phyloP scores from a whole-genome alignment of 2,888 invertebrate species.

The Patella pellucida region DNA sequence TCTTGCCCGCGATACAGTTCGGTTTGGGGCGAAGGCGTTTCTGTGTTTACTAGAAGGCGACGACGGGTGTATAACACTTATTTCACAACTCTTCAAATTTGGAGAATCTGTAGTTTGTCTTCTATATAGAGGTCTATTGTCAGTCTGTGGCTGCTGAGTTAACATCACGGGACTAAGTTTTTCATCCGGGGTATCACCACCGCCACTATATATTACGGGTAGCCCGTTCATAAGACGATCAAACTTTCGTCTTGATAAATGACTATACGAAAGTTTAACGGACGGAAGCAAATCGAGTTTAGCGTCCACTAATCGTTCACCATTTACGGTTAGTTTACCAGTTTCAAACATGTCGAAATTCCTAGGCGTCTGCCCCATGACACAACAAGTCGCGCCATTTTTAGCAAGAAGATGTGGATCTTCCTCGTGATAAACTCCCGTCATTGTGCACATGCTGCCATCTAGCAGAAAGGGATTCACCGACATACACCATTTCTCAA shows the following conservation, averaged over 20 bases:
- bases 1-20: neutral
- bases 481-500: slow-evolving; percentile 37
- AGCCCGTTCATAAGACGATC: slow-evolving; percentile 36
- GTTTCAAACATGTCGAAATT: neutral
- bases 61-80: neutral
- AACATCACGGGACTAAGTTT: neutral
- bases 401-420: neutral
- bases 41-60: neutral
- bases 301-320: neutral
- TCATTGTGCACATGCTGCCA: slow-evolving; percentile 33
- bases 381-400: neutral
- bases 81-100: neutral
- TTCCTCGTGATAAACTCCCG: slow-evolving; percentile 1
- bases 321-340: neutral
- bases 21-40: neutral
- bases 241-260: slow-evolving; percentile 32
- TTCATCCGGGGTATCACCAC: neutral
- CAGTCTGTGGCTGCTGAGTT: neutral
- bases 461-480: slow-evolving; percentile 32
- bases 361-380: neutral
- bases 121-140: neutral
- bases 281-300: slow-evolving; percentile 16
- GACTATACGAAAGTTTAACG: slow-evolving; percentile 30
- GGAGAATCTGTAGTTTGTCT: neutral
- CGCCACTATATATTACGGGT: slow-evolving; percentile 23